Conservation (phyloP, 1,140 invertebrate species). For the Anoplolepis gracilipes region DNA sequence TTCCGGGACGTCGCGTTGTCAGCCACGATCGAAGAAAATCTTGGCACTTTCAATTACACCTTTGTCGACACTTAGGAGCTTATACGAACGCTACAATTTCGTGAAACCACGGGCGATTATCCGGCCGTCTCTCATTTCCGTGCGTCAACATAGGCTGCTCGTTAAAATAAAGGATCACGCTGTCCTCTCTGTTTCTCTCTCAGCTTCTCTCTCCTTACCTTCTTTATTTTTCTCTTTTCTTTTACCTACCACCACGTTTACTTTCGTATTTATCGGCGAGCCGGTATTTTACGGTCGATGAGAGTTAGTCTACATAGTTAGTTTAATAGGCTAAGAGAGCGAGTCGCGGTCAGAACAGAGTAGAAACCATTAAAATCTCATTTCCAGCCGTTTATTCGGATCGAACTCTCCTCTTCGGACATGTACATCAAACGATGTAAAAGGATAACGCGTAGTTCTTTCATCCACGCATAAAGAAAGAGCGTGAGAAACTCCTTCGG, state of each 20-base stretch:
- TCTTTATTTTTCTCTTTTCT: conserved; percentile 1
- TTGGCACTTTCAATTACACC: conserved; percentile 34
- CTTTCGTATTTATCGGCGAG: background rate
- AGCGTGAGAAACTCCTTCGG: background rate
- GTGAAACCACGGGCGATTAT: conserved; percentile 17
- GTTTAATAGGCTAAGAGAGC: conserved; percentile 13
- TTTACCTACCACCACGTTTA: background rate
- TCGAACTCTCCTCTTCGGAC: background rate
- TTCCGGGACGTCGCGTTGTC: conserved; percentile 35
- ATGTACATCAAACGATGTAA: background rate
- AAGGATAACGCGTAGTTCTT: background rate
- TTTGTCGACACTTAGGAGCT: conserved; percentile 15
- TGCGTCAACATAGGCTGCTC: conserved; percentile 5
- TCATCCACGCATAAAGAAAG: background rate
- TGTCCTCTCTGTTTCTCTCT: background rate
- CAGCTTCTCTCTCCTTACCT: background rate
- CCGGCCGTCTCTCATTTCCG: conserved; percentile 38
- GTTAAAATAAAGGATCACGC: conserved; percentile 36
- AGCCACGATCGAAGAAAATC: conserved; percentile 34
- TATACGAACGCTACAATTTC: conserved; percentile 23
- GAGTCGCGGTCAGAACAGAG: background rate
- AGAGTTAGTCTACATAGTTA: conserved; percentile 17
- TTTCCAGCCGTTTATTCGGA: conserved; percentile 11
- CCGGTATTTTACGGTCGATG: background rate
- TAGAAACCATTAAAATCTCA: background rate